phyloP scores from a whole-genome alignment of 2,797 vertebrate species.

The Intellagama lesueurii region DNA sequence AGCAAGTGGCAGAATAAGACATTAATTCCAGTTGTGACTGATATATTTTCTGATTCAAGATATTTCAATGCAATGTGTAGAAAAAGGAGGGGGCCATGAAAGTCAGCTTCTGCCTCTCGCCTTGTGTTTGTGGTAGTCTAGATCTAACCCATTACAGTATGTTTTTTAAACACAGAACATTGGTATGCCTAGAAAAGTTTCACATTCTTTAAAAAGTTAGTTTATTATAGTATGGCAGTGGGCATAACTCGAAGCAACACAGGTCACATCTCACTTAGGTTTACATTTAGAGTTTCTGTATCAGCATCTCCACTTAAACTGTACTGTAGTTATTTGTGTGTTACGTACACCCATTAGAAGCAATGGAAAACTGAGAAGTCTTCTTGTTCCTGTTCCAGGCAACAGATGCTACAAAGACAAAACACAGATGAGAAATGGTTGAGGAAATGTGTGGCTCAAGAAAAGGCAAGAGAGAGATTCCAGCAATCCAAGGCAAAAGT shows the following conservation, averaged over 20 bases:
- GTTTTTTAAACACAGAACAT: neutral
- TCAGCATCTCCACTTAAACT: neutral
- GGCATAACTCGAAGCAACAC: neutral
- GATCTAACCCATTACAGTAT: neutral
- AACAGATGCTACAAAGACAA: conserved; percentile 54
- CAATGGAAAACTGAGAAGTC: neutral
- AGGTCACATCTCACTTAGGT: neutral
- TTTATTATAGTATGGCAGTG: neutral
- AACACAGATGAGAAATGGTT: conserved; percentile 63
- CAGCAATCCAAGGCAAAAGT: conserved; percentile 59
- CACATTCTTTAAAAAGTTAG: neutral
- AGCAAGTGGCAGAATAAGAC: neutral
- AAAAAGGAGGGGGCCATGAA: neutral
- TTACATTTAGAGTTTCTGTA: neutral
- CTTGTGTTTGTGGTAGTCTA: neutral
- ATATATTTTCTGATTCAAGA: conserved; percentile 10
- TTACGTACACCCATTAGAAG: neutral
- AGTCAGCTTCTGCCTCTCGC: neutral
- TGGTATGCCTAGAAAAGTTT: neutral
- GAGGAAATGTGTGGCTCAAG: conserved; percentile 54
- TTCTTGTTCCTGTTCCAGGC: conserved; percentile 46
- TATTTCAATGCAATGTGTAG: neutral
- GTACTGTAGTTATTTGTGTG: neutral
- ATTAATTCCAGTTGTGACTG: neutral
- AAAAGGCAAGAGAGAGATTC: conserved; percentile 58